Evolutionary conservation across 1,140 invertebrate genomes (phyloP), one percentile per base, ranked within the genome.

Genomic region (Rhyacophila brunnea): DNA sequence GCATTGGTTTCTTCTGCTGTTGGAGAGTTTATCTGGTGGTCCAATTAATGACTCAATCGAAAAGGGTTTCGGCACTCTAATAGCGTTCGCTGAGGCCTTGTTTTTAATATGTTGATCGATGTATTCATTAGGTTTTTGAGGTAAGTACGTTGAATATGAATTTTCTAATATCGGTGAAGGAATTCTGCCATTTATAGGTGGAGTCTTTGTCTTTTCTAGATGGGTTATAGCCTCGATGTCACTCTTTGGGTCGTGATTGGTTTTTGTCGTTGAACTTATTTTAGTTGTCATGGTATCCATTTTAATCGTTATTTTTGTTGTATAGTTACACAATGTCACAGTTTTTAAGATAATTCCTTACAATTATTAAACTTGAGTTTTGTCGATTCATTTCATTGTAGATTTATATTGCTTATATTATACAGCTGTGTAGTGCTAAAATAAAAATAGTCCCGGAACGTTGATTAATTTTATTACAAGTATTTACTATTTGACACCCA

Each of bases 31-130:
- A 42, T 62, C 60, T 20, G 50, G 55, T 17, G 45, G 53, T 15
- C 61, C 61, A n/a, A 63, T 58, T 6, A 63, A 23, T 7, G 61
- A 58, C 45, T 63, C 61, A 42, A 63, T 63, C 10, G 61, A 58
- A 42, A 63, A 63, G 17, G 61, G 61, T 36, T 63, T 63, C 14
- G 61, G 61, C 1, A 59, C 56, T 51, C 42, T 54, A 10, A 56
- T 42, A 6, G 34, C 11, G 13, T 20, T 47, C 10, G 53, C 28
- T 1, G 53, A 56, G 6, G 43, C 34, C 35, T 56, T 56, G 36
- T 56, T 56, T 17, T 6, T 48, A 6, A 13, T 38, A n/a, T 51
- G 13, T 11, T 20, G 17, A 44, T 54, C 53, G 11, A 19, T 47
- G 14, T 36, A 32, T 17, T 11, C n/a, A 14, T 6, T 19, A 14